Evolutionary conservation across 2,113 vertebrate genomes (phyloP).

Genomic region (Strigops habroptila): DNA sequence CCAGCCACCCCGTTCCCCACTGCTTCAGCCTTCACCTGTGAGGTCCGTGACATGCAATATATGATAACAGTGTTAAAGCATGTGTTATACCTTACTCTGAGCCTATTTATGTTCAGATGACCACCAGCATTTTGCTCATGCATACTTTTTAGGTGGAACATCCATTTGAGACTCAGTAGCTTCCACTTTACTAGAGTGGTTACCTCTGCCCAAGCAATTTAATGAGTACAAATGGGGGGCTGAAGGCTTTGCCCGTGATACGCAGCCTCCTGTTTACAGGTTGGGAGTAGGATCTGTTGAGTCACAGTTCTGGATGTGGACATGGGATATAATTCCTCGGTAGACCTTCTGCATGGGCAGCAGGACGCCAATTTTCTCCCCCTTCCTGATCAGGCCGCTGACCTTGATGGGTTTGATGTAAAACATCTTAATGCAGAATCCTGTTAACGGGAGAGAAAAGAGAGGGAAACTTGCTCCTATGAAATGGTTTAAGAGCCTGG

Average conservation of each 20-base stretch:
- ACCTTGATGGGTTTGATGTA: slow-evolving; percentile 61
- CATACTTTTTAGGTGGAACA: background rate
- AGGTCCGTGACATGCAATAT: rapidly evolving
- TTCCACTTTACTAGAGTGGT: background rate
- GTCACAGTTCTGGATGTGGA: slow-evolving; percentile 73
- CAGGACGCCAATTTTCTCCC: slow-evolving; percentile 59
- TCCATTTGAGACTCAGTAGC: background rate
- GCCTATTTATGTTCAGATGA: background rate
- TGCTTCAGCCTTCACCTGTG: background rate
- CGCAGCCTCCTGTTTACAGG: background rate
- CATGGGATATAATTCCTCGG: slow-evolving; percentile 59
- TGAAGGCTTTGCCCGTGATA: background rate
- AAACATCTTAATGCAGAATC: slow-evolving; percentile 71
- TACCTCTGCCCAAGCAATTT: background rate
- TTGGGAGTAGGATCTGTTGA: slow-evolving; percentile 53
- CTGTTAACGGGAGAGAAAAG: background rate
- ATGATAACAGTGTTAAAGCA: rapidly evolving
- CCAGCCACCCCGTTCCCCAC: rapidly evolving
- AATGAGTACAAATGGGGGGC: background rate
- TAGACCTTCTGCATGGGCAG: slow-evolving; percentile 69
- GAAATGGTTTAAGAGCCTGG: background rate
- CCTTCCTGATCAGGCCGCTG: slow-evolving; percentile 52
- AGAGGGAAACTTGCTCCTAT: background rate
- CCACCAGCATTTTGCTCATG: background rate
- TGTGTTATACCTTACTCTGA: background rate